phyloP scores from a whole-genome alignment of 2,888 invertebrate species.

The Lomographa bimaculata region DNA sequence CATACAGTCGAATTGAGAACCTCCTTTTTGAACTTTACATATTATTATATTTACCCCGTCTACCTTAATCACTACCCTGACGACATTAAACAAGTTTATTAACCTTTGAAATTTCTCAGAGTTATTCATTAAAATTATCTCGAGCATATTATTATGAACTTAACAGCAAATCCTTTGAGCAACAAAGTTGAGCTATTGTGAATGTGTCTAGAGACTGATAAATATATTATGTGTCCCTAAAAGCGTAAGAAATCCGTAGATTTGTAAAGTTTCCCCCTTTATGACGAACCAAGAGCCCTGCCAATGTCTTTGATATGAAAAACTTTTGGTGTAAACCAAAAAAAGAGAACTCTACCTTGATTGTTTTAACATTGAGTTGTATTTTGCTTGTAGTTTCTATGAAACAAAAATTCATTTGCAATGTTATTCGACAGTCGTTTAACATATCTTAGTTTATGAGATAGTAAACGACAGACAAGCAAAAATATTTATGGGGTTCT shows the following conservation, averaged over 20 bases:
- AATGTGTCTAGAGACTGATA: constrained; percentile 80
- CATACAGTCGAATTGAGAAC: no score
- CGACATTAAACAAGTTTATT: not conserved
- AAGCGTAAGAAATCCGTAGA: constrained; percentile 80
- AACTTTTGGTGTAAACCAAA: constrained; percentile 53
- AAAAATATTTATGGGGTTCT: constrained; percentile 63
- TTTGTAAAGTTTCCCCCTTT: constrained; percentile 82
- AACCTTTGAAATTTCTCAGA: constrained; percentile 10
- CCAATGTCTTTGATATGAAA: constrained; percentile 80
- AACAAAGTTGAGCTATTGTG: constrained; percentile 69
- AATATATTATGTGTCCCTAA: constrained; percentile 79
- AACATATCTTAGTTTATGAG: constrained; percentile 73
- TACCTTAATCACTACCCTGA: no score
- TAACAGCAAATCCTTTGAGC: constrained; percentile 62
- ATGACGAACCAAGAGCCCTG: constrained; percentile 70
- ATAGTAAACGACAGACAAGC: constrained; percentile 56
- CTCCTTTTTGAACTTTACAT: no score
- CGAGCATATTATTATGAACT: constrained; percentile 51
- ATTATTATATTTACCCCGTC: no score
- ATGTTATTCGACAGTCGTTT: constrained; percentile 68
- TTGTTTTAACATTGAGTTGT: constrained; percentile 31
- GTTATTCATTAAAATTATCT: constrained; percentile 48
- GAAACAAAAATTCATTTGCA: constrained; percentile 65
- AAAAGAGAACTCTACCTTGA: constrained; percentile 43
- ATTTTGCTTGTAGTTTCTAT: constrained; percentile 28